phyloP scores from a whole-genome alignment of 2,113 vertebrate species.

The Progne subis region DNA sequence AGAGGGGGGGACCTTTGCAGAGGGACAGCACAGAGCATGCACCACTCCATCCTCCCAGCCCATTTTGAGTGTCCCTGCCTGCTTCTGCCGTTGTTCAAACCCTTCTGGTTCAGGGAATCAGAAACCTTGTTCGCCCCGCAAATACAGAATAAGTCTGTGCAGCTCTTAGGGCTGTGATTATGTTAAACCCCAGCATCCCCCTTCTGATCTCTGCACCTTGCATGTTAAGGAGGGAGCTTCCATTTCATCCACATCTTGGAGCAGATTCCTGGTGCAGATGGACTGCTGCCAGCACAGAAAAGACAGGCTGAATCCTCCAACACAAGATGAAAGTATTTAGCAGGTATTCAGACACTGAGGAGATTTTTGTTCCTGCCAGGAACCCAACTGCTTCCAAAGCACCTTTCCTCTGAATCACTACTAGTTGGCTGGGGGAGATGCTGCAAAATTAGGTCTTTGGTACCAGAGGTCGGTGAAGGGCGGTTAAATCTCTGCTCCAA shows the following conservation, averaged over 20 bases:
- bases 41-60: background rate
- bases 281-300: background rate
- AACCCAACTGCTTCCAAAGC: background rate
- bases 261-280: background rate
- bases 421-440: background rate
- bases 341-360: background rate
- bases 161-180: background rate
- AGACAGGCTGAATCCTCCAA: background rate
- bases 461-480: accelerated
- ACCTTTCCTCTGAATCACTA: background rate
- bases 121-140: accelerated
- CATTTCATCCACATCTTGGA: background rate
- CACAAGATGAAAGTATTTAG: background rate
- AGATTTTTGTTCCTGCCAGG: background rate
- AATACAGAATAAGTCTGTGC: background rate
- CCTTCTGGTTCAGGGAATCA: background rate
- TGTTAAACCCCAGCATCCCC: background rate
- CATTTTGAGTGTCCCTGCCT: background rate
- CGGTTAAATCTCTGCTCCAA: background rate
- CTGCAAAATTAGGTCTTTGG: background rate
- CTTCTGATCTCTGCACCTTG: background rate
- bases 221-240: background rate
- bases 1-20: background rate
- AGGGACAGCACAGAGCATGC: background rate
- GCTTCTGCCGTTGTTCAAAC: background rate